These are phyloP conservation scores for Alviniconcha strummeri DNA, from an alignment of 2,888 invertebrate genomes.

Conservation along the genomic window DNA sequence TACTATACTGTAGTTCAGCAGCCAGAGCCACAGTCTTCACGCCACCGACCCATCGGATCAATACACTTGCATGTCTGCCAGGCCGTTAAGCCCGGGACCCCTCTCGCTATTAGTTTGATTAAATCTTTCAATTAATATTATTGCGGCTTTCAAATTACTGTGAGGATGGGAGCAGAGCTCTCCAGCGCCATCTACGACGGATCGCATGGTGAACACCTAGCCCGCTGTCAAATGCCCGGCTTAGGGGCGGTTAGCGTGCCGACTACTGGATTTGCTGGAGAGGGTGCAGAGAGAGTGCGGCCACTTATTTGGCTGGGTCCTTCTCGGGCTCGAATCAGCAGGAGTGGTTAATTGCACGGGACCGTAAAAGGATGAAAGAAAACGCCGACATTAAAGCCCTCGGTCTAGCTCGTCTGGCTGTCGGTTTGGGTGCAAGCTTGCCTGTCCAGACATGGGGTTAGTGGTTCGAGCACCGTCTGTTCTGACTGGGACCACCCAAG, in stretches of 20 bases:
- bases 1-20: too few relatives aligned
- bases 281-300: background rate
- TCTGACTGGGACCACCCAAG: too few relatives aligned
- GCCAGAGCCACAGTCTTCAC: too few relatives aligned
- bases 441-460: too few relatives aligned
- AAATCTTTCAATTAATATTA: conserved; percentile 33
- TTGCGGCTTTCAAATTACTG: conserved; percentile 23
- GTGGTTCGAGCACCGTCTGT: too few relatives aligned
- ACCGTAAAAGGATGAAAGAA: background rate
- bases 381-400: background rate
- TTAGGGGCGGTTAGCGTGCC: conserved; percentile 16
- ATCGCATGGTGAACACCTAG: conserved; percentile 23
- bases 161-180: background rate
- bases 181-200: background rate
- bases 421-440: too few relatives aligned
- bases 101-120: conserved; percentile 27
- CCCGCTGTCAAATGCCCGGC: background rate
- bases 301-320: background rate
- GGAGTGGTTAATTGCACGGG: conserved; percentile 15
- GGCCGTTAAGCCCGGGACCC: background rate
- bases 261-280: background rate
- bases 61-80: conserved; percentile 26
- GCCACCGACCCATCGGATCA: background rate
- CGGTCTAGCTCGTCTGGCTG: background rate
- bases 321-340: background rate